Evolutionary conservation across 23 tunicate species (phyloP).

Genomic region (Botrylloides violaceus): DNA sequence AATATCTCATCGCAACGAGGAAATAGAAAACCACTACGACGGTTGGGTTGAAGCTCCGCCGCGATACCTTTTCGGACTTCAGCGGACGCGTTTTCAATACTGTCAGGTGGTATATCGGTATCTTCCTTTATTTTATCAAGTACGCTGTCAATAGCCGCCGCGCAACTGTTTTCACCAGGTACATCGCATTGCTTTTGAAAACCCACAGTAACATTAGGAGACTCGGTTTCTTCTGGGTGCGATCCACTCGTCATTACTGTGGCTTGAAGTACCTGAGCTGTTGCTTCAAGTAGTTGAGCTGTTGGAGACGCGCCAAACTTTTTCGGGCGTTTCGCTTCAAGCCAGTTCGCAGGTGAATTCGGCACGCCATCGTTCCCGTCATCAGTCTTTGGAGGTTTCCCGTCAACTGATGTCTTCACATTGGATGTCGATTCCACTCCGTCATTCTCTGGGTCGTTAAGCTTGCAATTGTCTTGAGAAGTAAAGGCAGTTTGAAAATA

Average conservation of each 20-base stretch:
- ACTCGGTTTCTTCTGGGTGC: neutral
- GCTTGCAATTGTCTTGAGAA: neutral
- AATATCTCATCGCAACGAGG: neutral
- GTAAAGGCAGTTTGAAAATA: neutral
- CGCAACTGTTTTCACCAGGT: neutral
- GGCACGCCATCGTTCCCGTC: neutral
- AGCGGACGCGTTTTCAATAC: neutral
- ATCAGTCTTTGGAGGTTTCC: neutral
- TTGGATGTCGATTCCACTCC: neutral
- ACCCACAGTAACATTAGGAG: neutral
- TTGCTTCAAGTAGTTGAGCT: neutral
- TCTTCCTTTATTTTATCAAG: neutral
- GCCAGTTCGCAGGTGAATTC: too few species aligned
- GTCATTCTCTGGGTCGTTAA: too few species aligned
- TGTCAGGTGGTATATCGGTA: neutral
- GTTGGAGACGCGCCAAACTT: neutral
- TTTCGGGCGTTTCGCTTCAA: too few species aligned
- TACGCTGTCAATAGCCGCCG: neutral
- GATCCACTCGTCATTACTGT: too few species aligned
- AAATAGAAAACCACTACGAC: neutral
- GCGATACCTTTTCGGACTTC: neutral
- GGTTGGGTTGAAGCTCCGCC: too few species aligned
- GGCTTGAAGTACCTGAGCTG: neutral
- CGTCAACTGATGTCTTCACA: neutral
- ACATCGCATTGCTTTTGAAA: neutral